Conservation (phyloP, 2,797 vertebrate species). For the Brachymystax lenok region DNA sequence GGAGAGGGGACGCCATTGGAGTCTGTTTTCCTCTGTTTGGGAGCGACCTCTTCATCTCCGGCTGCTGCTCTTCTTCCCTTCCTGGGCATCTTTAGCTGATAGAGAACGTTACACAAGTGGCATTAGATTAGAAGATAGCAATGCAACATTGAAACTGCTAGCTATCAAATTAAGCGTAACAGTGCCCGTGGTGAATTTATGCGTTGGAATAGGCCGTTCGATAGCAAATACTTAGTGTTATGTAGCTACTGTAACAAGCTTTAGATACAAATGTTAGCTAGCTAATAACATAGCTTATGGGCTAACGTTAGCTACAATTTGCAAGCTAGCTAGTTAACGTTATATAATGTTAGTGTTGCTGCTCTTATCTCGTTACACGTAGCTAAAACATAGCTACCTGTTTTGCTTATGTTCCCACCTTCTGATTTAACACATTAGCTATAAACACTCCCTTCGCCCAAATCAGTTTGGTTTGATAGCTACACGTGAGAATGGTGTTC, state of each 20-base stretch:
- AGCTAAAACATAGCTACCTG: neutral
- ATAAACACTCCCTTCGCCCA: neutral
- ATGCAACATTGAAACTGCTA: too few species aligned
- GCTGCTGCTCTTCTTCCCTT: conserved; percentile 59
- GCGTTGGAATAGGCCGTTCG: neutral
- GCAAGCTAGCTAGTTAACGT: neutral
- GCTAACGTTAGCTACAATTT: neutral
- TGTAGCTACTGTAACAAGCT: neutral
- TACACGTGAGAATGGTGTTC: conserved; percentile 6
- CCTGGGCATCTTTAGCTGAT: conserved; percentile 76
- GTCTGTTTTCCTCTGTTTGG: conserved; percentile 45
- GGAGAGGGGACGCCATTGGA: neutral
- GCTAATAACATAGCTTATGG: neutral
- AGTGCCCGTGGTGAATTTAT: neutral
- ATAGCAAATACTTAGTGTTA: neutral
- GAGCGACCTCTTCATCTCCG: conserved; percentile 17
- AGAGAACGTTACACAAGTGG: neutral
- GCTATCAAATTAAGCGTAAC: neutral
- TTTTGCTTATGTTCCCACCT: neutral
- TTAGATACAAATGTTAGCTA: neutral
- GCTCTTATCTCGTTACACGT: neutral
- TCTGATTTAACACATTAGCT: neutral
- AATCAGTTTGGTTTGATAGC: neutral
- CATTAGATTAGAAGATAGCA: neutral
- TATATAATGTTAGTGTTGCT: neutral